Conservation (phyloP, 2,888 invertebrate genomes). For the Sarcophaga caerulescens region DNA sequence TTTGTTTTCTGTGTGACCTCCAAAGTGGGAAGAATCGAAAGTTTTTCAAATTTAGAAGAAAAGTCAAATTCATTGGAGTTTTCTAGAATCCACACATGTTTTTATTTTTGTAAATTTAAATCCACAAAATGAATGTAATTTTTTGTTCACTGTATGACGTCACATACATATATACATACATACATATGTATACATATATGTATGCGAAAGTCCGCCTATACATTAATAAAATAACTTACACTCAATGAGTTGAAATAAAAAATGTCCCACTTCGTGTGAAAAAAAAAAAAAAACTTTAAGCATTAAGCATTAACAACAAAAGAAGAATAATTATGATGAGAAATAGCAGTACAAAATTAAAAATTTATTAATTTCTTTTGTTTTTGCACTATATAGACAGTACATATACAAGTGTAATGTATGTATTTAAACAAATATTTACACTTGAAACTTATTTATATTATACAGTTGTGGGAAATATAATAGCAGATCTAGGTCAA, state of each 20-base stretch:
- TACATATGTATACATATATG: too few species aligned
- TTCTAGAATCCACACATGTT: too few species aligned
- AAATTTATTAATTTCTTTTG: too few species aligned
- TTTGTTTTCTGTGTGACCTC: too few species aligned
- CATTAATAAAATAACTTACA: slow-evolving; percentile 34
- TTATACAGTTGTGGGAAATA: too few species aligned
- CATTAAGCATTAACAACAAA: slow-evolving; percentile 36
- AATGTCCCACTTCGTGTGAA: slow-evolving; percentile 55
- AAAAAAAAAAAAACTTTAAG: slow-evolving; percentile 23
- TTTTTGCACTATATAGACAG: background rate
- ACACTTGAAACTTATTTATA: too few species aligned
- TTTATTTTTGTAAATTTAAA: too few species aligned
- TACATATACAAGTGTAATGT: slow-evolving; percentile 39
- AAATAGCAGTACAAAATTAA: slow-evolving; percentile 51
- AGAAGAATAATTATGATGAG: slow-evolving; percentile 53
- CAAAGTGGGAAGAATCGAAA: too few species aligned
- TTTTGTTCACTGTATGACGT: slow-evolving; percentile 28
- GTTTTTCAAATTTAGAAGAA: too few species aligned
- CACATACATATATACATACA: background rate
- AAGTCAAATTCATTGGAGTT: too few species aligned
- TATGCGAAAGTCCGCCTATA: background rate
- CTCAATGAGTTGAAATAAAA: slow-evolving; percentile 53
- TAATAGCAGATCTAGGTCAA: too few species aligned
- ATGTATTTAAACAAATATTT: background rate
- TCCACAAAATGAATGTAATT: too few species aligned